Evolutionary conservation across 2,888 invertebrate genomes (phyloP).

Genomic region (Pasiphila rectangulata): DNA sequence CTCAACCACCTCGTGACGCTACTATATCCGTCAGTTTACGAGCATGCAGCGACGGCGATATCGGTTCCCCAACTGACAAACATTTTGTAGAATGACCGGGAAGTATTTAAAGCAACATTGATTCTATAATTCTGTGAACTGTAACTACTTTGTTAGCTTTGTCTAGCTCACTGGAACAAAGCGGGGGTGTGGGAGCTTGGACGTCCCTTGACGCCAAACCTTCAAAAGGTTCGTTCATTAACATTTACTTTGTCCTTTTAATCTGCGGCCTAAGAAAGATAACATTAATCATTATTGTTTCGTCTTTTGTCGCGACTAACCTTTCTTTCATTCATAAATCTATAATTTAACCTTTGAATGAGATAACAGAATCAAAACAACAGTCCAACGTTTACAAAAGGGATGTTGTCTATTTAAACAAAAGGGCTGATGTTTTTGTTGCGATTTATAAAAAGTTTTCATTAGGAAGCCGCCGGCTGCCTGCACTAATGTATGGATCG

Average conservation of each 20-base stretch:
- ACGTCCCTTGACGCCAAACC: background rate
- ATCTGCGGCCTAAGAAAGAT: background rate
- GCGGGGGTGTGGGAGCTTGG: background rate
- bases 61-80: slow-evolving; percentile 13
- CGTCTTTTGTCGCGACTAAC: background rate
- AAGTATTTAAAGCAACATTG: background rate
- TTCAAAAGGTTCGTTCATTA: slow-evolving; percentile 5
- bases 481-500: slow-evolving; percentile 24
- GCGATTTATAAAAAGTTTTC: slow-evolving; percentile 14
- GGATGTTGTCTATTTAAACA: background rate
- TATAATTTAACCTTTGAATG: background rate
- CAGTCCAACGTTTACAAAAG: background rate
- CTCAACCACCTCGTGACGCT: slow-evolving; percentile 19
- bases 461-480: slow-evolving; percentile 11
- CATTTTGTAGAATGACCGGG: background rate
- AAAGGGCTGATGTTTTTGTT: background rate
- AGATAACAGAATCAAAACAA: background rate
- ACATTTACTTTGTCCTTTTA: background rate
- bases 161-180: background rate
- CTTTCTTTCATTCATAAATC: background rate
- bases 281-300: background rate
- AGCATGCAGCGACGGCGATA: slow-evolving; percentile 11
- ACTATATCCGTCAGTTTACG: slow-evolving; percentile 24
- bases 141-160: background rate
- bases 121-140: background rate